Base-by-base conservation (phyloP, 2,113 vertebrate species). In the Peromyscus leucopus region DNA sequence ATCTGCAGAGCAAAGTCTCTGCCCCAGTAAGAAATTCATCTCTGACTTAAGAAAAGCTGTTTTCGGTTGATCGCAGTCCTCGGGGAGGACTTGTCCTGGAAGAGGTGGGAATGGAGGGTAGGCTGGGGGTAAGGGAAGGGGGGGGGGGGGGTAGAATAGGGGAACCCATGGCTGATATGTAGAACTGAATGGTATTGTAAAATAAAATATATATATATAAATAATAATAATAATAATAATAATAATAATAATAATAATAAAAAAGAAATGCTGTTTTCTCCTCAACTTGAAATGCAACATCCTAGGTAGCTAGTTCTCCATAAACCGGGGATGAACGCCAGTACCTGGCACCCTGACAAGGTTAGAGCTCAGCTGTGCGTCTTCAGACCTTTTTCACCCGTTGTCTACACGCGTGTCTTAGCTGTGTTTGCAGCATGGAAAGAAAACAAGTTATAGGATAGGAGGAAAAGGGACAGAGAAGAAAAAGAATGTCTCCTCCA, bases 391-490 rank as follows among this genome's bases (percentile, higher is more conserved):
- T 98, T 98, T 39, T 21, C 98, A 98, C 98, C 98, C 98, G 98
- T 98, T 96, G 97, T 97, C 98, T 97, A 98, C 65, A 98, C 95
- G 98, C 98, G 94, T 98, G 98, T 98, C 98, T 99, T 98, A 99
- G 98, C 97, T 98, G 98, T 98, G 98, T 98, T 99, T 99, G 99
- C 98, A 98, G 99, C 99, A 99, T 99, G 99, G 98, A 99, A 98
- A 98, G 98, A 99, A 98, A 98, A 98, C 98, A 89, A 92, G 96
- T 98, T 98, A 98, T 96, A 98, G 98, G 97, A 98, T 98, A 4
- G 96, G 71, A 71, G 96, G 87, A 76, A 97, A 97, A 10, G 71
- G 39, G 72, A 22, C 5, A 1, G 31, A 51, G 90, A 83, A 71
- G n/a, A 80, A 95, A 82, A 31, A 94, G 31, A 92, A 80, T 28